A percentile compares a stretch with the other conserved stretches of the same genome.
phyloP scores from a whole-genome alignment of 1,140 invertebrate species.

The Drosophila albomicans region DNA sequence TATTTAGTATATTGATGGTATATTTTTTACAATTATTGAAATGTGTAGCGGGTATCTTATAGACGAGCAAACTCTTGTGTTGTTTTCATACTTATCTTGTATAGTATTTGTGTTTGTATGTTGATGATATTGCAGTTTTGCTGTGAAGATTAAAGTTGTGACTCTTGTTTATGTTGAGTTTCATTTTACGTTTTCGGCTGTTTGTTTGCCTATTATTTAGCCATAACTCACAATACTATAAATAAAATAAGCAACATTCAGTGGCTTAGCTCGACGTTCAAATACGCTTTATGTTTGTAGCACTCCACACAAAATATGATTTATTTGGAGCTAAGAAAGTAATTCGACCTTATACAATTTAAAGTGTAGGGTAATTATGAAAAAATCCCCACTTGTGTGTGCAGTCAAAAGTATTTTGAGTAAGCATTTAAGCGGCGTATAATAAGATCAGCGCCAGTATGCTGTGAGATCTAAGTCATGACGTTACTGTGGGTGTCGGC shows the following conservation, averaged over 20 bases:
- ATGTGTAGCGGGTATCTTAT: too few relatives aligned
- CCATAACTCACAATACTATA: conserved; percentile 23
- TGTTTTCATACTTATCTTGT: neutral
- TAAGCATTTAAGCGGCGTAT: conserved; percentile 15
- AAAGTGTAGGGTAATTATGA: neutral
- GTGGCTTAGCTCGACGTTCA: neutral
- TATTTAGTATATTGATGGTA: too few relatives aligned
- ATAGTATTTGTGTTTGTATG: conserved; percentile 18
- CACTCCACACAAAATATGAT: neutral
- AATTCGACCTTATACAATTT: neutral
- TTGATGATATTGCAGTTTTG: conserved; percentile 47
- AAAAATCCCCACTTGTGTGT: neutral
- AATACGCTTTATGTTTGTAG: neutral
- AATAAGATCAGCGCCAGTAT: conserved; percentile 5
- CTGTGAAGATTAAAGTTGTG: neutral
- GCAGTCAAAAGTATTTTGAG: conserved; percentile 9
- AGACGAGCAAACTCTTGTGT: too few relatives aligned
- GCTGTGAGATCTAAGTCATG: neutral
- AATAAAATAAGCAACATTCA: neutral
- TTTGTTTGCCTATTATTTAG: conserved; percentile 31
- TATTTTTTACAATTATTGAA: too few relatives aligned
- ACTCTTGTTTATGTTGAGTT: conserved; percentile 2
- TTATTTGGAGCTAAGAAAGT: neutral
- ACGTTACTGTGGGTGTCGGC: conserved; percentile 8
- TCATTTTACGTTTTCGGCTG: conserved; percentile 4